These are phyloP conservation scores for Thinocorus orbignyianus DNA, from an alignment of 2,113 vertebrate species.

Conservation along the genomic window DNA sequence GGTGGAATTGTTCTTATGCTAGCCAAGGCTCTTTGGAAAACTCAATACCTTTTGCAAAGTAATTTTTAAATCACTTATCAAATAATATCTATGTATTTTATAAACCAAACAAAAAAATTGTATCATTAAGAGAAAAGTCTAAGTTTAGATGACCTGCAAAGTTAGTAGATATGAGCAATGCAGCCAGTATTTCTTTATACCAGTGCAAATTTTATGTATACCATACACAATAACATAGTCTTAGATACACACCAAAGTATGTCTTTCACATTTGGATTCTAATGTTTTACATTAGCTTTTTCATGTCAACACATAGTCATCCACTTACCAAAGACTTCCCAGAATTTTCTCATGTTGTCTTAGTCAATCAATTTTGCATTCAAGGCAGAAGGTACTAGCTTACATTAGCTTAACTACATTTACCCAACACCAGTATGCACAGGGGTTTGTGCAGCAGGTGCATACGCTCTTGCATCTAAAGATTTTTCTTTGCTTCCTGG, in stretches of 20 bases:
- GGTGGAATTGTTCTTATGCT: not conserved
- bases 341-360: not conserved
- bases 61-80: not conserved
- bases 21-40: not conserved
- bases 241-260: not conserved
- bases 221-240: not conserved
- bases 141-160: not conserved
- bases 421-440: fast-evolving
- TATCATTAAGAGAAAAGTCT: not conserved
- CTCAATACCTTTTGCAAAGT: not conserved
- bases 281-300: not conserved
- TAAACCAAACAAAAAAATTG: not conserved
- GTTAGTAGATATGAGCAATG: not conserved
- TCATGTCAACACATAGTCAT: not conserved
- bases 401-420: fast-evolving
- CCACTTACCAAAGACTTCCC: not conserved
- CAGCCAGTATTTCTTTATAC: not conserved
- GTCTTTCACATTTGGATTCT: not conserved
- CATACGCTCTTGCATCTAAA: fast-evolving
- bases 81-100: not conserved
- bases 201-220: not conserved
- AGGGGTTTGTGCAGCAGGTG: fast-evolving
- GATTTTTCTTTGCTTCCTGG: not conserved
- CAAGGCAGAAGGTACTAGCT: not conserved
- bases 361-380: not conserved